Evolutionary conservation across 2,888 invertebrate species (phyloP).

Genomic region (Drosophila nigricruria): DNA sequence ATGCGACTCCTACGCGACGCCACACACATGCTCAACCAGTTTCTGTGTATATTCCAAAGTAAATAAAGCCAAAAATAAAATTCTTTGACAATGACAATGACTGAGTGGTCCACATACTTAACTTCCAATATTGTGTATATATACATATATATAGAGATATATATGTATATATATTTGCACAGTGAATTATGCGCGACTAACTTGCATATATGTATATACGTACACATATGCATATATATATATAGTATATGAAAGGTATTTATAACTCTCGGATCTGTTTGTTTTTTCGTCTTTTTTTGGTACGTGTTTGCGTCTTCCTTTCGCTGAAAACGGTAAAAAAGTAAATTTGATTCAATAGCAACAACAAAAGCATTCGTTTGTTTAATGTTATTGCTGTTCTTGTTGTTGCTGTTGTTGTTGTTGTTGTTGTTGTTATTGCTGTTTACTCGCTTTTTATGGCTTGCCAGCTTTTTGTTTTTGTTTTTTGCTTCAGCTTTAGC

Average conservation of each 20-base stretch:
- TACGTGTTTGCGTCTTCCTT: conserved; percentile 74
- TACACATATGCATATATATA: neutral
- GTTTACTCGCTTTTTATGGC: conserved; percentile 54
- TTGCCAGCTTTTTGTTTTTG: conserved; percentile 10
- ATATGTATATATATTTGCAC: conserved; percentile 18
- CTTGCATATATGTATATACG: conserved; percentile 1
- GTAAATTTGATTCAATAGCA: conserved; percentile 80
- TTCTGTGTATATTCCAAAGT: conserved; percentile 41
- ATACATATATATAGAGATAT: neutral
- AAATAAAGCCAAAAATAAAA: conserved; percentile 67
- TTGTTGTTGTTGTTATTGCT: conserved; percentile 29
- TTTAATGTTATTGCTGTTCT: conserved; percentile 37
- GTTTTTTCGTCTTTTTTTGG: neutral
- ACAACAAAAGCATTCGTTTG: conserved; percentile 54
- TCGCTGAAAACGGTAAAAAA: conserved; percentile 85
- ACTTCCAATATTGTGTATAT: conserved; percentile 14
- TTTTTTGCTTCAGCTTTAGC: conserved; percentile 18
- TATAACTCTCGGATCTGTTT: conserved; percentile 21
- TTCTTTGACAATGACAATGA: conserved; percentile 76
- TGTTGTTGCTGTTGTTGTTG: conserved; percentile 24
- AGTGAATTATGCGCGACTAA: conserved; percentile 32
- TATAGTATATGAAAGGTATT: conserved; percentile 20
- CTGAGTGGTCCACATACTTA: conserved; percentile 62
- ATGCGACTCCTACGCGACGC: conserved; percentile 44
- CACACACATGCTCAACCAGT: conserved; percentile 40